phyloP scores from a whole-genome alignment of 2,113 vertebrate genomes.

The Ovis canadensis region DNA sequence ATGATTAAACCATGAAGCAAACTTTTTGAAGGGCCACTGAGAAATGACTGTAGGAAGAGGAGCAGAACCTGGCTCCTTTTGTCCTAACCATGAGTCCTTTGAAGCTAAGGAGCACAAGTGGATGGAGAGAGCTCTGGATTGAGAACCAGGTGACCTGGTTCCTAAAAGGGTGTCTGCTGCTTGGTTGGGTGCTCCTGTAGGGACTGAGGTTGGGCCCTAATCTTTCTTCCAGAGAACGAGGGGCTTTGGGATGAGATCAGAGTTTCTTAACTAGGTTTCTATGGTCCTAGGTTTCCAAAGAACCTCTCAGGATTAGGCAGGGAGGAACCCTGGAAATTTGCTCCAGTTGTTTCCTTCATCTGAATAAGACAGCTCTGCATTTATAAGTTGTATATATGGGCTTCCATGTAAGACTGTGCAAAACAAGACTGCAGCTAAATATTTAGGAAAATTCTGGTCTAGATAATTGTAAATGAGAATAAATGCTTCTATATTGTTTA shows the following conservation, averaged over 20 bases:
- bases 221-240: not conserved
- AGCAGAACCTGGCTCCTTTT: not conserved
- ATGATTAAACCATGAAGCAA: not conserved
- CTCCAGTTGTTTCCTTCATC: not conserved
- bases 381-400: not conserved
- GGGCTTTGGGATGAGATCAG: not conserved
- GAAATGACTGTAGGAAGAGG: not conserved
- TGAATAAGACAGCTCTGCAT: not conserved
- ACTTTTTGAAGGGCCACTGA: not conserved
- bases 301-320: not conserved
- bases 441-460: not conserved
- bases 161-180: not conserved
- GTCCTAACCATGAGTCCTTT: not conserved
- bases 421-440: not conserved
- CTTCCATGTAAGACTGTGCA: not conserved
- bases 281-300: not conserved
- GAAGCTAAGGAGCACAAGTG: too few species aligned
- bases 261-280: not conserved
- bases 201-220: not conserved
- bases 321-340: not conserved
- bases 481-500: not conserved
- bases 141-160: not conserved
- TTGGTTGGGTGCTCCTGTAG: not conserved
- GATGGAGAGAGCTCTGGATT: not conserved
- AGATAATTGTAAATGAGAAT: not conserved